Percentiles rank a stretch among this genome's conserved stretches.
Conservation (phyloP, 2,888 invertebrate species). For the Branchellion lobata region DNA sequence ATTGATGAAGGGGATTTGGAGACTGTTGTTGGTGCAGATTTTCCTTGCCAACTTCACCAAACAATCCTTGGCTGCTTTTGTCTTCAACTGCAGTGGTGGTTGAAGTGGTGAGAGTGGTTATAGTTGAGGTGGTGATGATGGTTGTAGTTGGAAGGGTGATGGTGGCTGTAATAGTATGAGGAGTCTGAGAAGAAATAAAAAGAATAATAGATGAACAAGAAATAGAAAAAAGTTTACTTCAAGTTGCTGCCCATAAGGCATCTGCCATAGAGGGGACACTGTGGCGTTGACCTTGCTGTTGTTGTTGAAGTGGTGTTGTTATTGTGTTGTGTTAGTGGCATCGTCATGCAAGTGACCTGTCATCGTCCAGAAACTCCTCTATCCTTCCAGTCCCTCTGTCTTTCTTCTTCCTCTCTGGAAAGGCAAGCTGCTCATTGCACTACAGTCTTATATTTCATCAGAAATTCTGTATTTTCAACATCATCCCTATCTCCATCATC, state of each 20-base stretch:
- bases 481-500: too few relatives aligned
- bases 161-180: too few relatives aligned
- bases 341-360: neutral
- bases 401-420: too few relatives aligned
- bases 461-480: too few relatives aligned
- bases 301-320: neutral
- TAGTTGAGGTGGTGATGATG: too few relatives aligned
- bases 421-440: too few relatives aligned
- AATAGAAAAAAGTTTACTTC: slow-evolving; percentile 51
- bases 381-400: too few relatives aligned
- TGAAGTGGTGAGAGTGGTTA: too few relatives aligned
- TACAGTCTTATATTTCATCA: too few relatives aligned
- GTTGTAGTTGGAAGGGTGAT: too few relatives aligned
- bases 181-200: too few relatives aligned
- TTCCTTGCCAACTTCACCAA: neutral
- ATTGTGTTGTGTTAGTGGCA: neutral
- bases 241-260: slow-evolving; percentile 62
- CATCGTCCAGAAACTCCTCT: neutral
- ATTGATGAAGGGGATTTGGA: neutral
- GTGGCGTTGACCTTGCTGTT: slow-evolving; percentile 57
- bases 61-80: neutral
- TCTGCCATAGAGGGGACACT: slow-evolving; percentile 61
- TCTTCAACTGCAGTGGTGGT: neutral
- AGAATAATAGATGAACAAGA: neutral
- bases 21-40: neutral